Conservation (phyloP, 2,888 invertebrate species). For the Pseudeuparius sepicola region DNA sequence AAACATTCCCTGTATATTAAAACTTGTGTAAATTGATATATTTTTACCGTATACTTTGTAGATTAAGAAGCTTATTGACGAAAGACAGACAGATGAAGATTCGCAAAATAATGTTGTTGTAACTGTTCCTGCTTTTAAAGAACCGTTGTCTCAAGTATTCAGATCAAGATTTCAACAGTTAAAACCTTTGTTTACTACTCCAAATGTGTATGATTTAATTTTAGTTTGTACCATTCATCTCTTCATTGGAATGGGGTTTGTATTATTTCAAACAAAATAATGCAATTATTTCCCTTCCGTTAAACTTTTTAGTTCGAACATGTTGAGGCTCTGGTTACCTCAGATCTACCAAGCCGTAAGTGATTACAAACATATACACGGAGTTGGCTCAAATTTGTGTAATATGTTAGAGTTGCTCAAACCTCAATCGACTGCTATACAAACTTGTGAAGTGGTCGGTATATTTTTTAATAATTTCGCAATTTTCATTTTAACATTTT, state of each 20-base stretch:
- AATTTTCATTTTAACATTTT: no score
- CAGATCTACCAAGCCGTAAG: slow-evolving; percentile 66
- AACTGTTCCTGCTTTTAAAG: no score
- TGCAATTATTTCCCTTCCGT: no score
- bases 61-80: slow-evolving; percentile 36
- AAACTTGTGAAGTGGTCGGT: slow-evolving; percentile 18
- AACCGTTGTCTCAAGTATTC: slow-evolving; percentile 40
- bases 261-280: no score
- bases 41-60: no score
- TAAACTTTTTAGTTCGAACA: no score
- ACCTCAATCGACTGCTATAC: slow-evolving; percentile 14
- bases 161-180: slow-evolving; percentile 52
- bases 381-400: slow-evolving; percentile 36
- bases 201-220: slow-evolving; percentile 50
- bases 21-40: no score
- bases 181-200: slow-evolving; percentile 53
- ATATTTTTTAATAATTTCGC: no score
- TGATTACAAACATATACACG: slow-evolving; percentile 29
- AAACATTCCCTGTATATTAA: no score
- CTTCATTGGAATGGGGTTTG: no score
- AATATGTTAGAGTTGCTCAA: slow-evolving; percentile 40
- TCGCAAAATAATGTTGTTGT: slow-evolving; percentile 30
- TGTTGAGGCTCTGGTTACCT: slow-evolving; percentile 77
- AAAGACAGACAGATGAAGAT: slow-evolving; percentile 33
- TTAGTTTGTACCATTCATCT: no score